A percentile compares a stretch with the other conserved stretches of the same genome.
Conservation (phyloP, 2,113 vertebrate genomes). For the Vidua macroura region DNA sequence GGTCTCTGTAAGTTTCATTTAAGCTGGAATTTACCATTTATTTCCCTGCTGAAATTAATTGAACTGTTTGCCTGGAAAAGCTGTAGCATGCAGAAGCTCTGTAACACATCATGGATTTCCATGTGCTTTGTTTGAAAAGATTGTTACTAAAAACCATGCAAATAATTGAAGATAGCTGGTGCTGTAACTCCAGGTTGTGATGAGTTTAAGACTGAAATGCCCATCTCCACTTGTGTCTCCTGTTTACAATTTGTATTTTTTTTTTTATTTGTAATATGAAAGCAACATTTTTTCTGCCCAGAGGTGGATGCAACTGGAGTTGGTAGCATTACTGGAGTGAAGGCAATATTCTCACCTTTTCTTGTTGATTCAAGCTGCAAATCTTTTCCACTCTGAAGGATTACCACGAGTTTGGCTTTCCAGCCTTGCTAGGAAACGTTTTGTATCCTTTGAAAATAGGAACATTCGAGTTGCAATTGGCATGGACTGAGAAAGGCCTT, state of each 20-base stretch:
- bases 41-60: neutral
- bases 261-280: neutral
- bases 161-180: neutral
- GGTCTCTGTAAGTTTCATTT: accelerated
- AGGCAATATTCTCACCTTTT: neutral
- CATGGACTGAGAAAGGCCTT: neutral
- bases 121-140: neutral
- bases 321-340: neutral
- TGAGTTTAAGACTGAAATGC: neutral
- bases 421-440: conserved; percentile 7
- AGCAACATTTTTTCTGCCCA: neutral
- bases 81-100: neutral
- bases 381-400: conserved; percentile 17
- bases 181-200: neutral
- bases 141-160: accelerated
- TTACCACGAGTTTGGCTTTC: conserved; percentile 50
- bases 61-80: neutral
- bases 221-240: neutral
- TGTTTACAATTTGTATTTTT: neutral
- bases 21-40: neutral
- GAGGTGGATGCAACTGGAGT: neutral
- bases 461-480: conserved; percentile 29
- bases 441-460: conserved; percentile 27
- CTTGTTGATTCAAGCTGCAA: conserved; percentile 22
- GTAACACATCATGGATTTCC: neutral